Evolutionary conservation across 2,113 vertebrate species (phyloP).

Genomic region (Hemiscyllium ocellatum): DNA sequence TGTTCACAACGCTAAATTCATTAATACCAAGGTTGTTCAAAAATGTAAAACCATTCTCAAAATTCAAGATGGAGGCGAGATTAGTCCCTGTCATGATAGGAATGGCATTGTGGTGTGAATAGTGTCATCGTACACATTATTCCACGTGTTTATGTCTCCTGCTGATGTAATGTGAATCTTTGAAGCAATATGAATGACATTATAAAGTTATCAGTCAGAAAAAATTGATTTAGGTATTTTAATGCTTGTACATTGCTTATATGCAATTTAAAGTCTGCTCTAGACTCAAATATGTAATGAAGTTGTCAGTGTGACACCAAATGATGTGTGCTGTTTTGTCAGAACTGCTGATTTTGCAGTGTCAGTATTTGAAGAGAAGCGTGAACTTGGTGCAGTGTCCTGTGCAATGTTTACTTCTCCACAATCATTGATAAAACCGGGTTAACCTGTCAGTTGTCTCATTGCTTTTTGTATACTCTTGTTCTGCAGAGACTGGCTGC

Average conservation of each 20-base stretch:
- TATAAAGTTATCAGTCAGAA: background rate
- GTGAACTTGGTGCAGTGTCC: background rate
- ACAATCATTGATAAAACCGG: background rate
- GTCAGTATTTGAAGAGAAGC: background rate
- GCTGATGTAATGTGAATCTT: background rate
- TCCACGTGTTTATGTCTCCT: background rate
- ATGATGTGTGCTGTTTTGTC: background rate
- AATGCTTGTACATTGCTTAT: background rate
- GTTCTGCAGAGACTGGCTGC: background rate
- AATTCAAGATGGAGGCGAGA: background rate
- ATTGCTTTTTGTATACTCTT: background rate
- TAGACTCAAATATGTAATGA: background rate
- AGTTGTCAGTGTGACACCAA: background rate
- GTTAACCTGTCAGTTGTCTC: background rate
- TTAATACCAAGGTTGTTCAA: background rate
- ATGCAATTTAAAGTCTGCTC: background rate
- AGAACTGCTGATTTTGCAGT: background rate
- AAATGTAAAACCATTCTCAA: background rate
- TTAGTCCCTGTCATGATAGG: background rate
- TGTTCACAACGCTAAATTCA: background rate
- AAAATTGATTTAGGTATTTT: background rate
- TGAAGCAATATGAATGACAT: background rate
- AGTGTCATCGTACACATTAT: background rate
- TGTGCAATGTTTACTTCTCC: background rate
- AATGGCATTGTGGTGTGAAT: background rate